Percentiles rank a stretch among this genome's conserved stretches.
Conservation (phyloP, 2,113 vertebrate species). For the Callipepla squamata region DNA sequence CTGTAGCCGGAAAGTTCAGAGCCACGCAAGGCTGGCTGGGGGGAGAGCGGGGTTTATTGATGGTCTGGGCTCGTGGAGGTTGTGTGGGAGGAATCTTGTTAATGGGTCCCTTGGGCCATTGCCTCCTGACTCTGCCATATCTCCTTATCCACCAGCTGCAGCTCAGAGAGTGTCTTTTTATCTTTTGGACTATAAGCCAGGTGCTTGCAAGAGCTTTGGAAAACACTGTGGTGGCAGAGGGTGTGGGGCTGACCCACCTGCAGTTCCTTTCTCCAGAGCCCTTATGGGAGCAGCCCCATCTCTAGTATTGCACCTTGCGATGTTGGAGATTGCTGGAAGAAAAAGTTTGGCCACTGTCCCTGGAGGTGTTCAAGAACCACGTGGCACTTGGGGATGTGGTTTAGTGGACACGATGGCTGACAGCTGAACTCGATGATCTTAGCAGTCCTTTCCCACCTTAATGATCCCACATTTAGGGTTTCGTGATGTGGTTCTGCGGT, state of each 20-base stretch:
- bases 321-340: rapidly evolving
- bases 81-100: slow-evolving; percentile 50
- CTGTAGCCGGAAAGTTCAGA: slow-evolving; percentile 38
- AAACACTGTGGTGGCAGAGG: background rate
- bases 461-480: background rate
- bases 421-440: too few species aligned
- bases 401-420: too few species aligned
- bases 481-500: background rate
- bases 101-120: slow-evolving; percentile 35
- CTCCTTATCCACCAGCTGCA: background rate
- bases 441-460: too few species aligned
- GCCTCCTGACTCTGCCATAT: slow-evolving; percentile 6
- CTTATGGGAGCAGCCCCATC: background rate
- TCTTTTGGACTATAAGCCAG: background rate
- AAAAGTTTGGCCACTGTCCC: background rate
- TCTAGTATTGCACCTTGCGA: rapidly evolving
- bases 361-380: too few species aligned
- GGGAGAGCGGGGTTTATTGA: slow-evolving; percentile 53
- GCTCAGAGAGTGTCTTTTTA: rapidly evolving
- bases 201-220: background rate
- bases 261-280: background rate
- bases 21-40: background rate
- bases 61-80: slow-evolving; percentile 36
- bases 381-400: too few species aligned
- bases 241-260: background rate